phyloP scores from a whole-genome alignment of 2,888 invertebrate genomes.

The Leptinotarsa haldemani region DNA sequence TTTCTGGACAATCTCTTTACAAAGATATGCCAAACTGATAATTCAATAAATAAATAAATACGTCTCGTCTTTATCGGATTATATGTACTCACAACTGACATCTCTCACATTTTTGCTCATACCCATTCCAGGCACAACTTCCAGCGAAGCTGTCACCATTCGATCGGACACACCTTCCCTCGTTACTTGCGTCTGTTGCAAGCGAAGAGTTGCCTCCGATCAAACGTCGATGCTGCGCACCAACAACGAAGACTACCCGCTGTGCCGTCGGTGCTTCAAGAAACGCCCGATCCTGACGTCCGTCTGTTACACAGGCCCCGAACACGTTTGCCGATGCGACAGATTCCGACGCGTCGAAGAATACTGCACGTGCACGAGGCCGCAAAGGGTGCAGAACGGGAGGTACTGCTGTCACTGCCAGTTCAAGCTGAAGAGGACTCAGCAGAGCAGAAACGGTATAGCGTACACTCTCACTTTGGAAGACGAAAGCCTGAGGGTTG shows the following conservation, averaged over 20 bases:
- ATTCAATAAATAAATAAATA: too few species aligned
- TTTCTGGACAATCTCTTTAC: too few species aligned
- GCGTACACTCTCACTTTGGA: constrained; percentile 66
- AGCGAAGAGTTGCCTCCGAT: constrained; percentile 39
- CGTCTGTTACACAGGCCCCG: constrained; percentile 43
- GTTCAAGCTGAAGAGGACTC: constrained; percentile 52
- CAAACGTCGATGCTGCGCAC: constrained; percentile 40
- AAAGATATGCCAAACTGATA: too few species aligned
- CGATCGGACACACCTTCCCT: constrained; percentile 27
- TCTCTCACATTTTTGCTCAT: not conserved
- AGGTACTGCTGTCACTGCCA: constrained; percentile 52
- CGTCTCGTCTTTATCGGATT: too few species aligned
- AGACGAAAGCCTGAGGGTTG: constrained; percentile 40
- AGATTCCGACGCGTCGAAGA: constrained; percentile 39
- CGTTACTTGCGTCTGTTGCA: constrained; percentile 49
- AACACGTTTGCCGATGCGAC: constrained; percentile 30
- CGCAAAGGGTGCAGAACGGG: constrained; percentile 28
- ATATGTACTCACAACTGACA: too few species aligned
- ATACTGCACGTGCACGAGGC: constrained; percentile 49
- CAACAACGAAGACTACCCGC: constrained; percentile 39
- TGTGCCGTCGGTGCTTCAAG: constrained; percentile 47
- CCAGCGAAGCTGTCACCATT: constrained; percentile 7
- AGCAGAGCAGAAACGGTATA: constrained; percentile 60
- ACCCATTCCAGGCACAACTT: constrained; percentile 13
- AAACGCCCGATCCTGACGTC: constrained; percentile 43